These are phyloP conservation scores for Oxyura jamaicensis DNA, from an alignment of 2,113 vertebrate species.

Conservation along the genomic window DNA sequence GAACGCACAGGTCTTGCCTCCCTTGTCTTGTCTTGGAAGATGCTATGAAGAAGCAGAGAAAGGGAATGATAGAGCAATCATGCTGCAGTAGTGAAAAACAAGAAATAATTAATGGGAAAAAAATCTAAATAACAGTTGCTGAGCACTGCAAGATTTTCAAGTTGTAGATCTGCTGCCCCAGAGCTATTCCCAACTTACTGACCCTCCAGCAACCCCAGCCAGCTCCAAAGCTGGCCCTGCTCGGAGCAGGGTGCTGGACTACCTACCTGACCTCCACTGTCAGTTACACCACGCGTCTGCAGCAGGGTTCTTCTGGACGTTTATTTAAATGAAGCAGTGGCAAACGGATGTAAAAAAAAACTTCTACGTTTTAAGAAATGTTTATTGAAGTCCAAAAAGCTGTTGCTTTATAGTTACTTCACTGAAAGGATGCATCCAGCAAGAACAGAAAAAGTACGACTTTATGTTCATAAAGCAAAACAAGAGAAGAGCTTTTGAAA, in stretches of 20 bases:
- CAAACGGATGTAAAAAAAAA: not conserved
- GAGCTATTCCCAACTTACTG: not conserved
- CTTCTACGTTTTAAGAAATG: not conserved
- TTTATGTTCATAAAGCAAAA: not conserved
- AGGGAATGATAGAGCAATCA: fast-evolving
- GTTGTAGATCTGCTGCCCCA: not conserved
- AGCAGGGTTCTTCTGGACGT: not conserved
- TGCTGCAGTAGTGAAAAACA: not conserved
- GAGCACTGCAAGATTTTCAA: not conserved
- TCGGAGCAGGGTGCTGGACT: not conserved
- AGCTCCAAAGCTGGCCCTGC: not conserved
- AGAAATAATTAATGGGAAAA: fast-evolving
- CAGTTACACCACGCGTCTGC: not conserved
- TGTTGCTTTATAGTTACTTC: not conserved
- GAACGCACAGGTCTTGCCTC: not conserved
- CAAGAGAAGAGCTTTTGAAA: not conserved
- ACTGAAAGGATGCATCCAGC: not conserved
- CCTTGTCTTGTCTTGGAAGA: not conserved
- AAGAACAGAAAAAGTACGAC: not conserved
- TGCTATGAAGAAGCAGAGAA: not conserved
- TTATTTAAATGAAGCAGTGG: not conserved
- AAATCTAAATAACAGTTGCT: not conserved
- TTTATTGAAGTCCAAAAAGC: not conserved
- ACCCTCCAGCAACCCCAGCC: not conserved
- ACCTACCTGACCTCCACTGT: not conserved